Percentiles rank a stretch among this genome's conserved stretches.
These are phyloP conservation scores for Bombus pascuorum DNA, from an alignment of 1,140 invertebrate genomes.

Conservation along the genomic window DNA sequence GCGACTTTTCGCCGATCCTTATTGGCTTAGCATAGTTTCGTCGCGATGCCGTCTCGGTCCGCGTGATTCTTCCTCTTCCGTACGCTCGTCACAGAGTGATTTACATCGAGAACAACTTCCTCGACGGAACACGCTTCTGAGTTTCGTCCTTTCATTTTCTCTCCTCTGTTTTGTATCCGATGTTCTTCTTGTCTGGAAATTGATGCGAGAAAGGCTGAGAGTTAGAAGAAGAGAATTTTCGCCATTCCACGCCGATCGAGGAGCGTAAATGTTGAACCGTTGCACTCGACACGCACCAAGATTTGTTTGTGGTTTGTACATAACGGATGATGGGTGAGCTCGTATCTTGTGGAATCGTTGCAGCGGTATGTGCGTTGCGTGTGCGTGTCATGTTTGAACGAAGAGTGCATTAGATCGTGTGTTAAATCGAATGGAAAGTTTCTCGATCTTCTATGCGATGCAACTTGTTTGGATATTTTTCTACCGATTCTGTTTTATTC, in stretches of 20 bases:
- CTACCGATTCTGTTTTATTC: too few species aligned
- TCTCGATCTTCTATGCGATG: too few species aligned
- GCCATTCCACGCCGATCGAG: background rate
- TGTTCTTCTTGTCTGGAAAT: background rate
- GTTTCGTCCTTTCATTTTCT: background rate
- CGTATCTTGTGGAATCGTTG: too few species aligned
- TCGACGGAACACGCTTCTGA: background rate
- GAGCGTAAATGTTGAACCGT: conserved; percentile 30
- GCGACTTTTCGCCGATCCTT: conserved; percentile 30
- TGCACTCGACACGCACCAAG: conserved; percentile 4
- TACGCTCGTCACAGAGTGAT: conserved; percentile 24
- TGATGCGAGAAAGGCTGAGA: too few species aligned
- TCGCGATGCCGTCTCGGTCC: background rate
- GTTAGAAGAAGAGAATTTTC: background rate
- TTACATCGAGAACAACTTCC: conserved; percentile 29
- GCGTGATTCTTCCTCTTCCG: conserved; percentile 8
- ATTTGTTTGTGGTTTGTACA: conserved; percentile 47
- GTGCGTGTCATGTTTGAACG: too few species aligned
- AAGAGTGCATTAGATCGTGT: too few species aligned
- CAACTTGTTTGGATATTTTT: too few species aligned
- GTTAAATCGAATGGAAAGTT: too few species aligned
- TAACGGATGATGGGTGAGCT: background rate
- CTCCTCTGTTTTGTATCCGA: background rate
- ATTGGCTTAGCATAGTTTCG: conserved; percentile 10
- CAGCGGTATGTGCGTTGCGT: background rate